Percentiles rank a stretch among this genome's conserved stretches.
Conservation (phyloP, 1,140 invertebrate species). For the Drosophila nigromelanica region DNA sequence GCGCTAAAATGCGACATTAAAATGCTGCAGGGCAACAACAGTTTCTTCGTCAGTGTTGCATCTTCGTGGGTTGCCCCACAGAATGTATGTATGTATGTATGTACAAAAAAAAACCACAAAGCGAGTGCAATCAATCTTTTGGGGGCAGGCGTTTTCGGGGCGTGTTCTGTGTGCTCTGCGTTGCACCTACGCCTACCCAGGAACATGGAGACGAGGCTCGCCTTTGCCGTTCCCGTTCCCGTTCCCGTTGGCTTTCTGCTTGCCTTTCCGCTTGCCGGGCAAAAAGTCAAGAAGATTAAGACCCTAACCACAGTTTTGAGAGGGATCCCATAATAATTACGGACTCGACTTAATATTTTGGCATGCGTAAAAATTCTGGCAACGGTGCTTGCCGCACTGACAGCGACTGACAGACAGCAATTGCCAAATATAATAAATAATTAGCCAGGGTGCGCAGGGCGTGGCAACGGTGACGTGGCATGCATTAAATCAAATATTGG, state of each 20-base stretch:
- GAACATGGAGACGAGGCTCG: slow-evolving; percentile 8
- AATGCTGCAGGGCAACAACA: slow-evolving; percentile 58
- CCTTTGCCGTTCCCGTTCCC: slow-evolving; percentile 15
- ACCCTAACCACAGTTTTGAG: slow-evolving; percentile 55
- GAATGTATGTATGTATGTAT: neutral
- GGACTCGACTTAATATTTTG: slow-evolving; percentile 45
- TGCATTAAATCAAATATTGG: slow-evolving; percentile 80
- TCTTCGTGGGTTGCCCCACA: slow-evolving; percentile 63
- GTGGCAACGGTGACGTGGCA: slow-evolving; percentile 61
- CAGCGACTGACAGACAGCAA: slow-evolving; percentile 81
- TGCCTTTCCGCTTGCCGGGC: slow-evolving; percentile 1
- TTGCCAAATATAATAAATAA: slow-evolving; percentile 83
- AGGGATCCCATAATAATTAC: slow-evolving; percentile 64
- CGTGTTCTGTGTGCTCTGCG: slow-evolving; percentile 77
- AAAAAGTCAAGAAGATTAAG: slow-evolving; percentile 63
- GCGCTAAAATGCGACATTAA: slow-evolving; percentile 82
- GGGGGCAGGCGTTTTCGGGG: slow-evolving; percentile 60
- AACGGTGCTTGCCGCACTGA: slow-evolving; percentile 62
- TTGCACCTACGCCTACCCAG: slow-evolving; percentile 76
- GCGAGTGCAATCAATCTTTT: slow-evolving; percentile 68
- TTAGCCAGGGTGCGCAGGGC: slow-evolving; percentile 66
- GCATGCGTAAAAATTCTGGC: slow-evolving; percentile 78
- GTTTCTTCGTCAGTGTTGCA: slow-evolving; percentile 52
- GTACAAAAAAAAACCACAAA: slow-evolving; percentile 53
- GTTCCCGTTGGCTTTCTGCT: neutral